These are phyloP conservation scores for Orius insidiosus DNA, from an alignment of 1,140 invertebrate species.

Conservation along the genomic window DNA sequence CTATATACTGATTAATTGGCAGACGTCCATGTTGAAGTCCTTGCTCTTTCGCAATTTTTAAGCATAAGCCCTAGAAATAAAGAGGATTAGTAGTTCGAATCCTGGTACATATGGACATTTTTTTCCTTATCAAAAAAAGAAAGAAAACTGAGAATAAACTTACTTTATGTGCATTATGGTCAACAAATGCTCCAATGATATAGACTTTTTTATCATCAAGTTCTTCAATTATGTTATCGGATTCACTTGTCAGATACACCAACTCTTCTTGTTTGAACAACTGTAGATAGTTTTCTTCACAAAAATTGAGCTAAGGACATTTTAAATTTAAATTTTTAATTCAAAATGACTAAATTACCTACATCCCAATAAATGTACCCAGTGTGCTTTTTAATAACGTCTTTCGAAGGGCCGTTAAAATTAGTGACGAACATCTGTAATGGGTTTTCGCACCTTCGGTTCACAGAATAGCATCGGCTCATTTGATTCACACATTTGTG, in stretches of 20 bases:
- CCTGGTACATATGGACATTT: not conserved
- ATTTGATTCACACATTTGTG: conserved; percentile 86
- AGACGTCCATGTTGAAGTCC: conserved; percentile 68
- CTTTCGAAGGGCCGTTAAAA: conserved; percentile 51
- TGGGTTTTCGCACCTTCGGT: conserved; percentile 64
- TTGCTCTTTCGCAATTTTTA: conserved; percentile 58
- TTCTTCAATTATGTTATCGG: conserved; percentile 63
- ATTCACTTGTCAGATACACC: conserved; percentile 89
- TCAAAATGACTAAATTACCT: conserved; percentile 22
- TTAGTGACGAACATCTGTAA: conserved; percentile 76
- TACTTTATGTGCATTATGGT: conserved; percentile 91
- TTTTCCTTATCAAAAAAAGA: not conserved
- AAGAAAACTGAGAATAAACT: conserved; percentile 12
- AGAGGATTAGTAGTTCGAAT: not conserved
- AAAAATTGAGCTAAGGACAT: conserved; percentile 16
- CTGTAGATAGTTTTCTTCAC: conserved; percentile 17
- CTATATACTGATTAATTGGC: conserved; percentile 76
- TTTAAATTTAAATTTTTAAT: conserved; percentile 12
- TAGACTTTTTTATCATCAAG: conserved; percentile 68
- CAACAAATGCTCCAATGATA: conserved; percentile 91
- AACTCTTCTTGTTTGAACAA: conserved; percentile 47
- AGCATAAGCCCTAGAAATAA: conserved; percentile 57
- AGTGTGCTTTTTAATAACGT: conserved; percentile 56
- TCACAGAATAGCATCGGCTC: conserved; percentile 79
- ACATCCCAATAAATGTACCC: conserved; percentile 93